A percentile compares a stretch with the other conserved stretches of the same genome.
phyloP scores from a whole-genome alignment of 2,113 vertebrate genomes.

The Malurus elegans region DNA sequence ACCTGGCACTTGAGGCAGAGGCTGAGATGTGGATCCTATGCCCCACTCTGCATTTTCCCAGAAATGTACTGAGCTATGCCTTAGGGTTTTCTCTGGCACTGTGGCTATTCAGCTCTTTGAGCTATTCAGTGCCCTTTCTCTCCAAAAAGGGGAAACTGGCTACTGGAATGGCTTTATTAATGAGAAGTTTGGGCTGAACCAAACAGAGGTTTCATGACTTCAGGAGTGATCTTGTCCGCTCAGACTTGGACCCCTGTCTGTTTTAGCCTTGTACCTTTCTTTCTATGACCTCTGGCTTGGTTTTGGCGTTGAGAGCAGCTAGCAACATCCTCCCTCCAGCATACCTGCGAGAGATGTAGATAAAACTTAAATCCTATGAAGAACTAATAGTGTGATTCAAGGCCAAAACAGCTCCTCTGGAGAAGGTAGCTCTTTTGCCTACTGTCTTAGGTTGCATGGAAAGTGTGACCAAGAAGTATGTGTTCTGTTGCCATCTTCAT shows the following conservation, averaged over 20 bases:
- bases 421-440: background rate
- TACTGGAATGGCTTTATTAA: background rate
- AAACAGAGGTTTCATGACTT: background rate
- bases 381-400: background rate
- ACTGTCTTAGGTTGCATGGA: no score
- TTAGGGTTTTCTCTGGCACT: background rate
- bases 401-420: background rate
- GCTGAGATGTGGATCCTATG: background rate
- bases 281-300: background rate
- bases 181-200: background rate
- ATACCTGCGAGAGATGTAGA: background rate
- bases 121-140: background rate
- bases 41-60: background rate
- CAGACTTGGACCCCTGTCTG: background rate
- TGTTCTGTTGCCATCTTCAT: no score
- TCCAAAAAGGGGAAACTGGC: background rate
- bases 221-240: background rate
- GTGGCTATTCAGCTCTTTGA: background rate
- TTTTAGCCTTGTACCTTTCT: background rate
- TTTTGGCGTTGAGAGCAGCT: background rate
- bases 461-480: no score
- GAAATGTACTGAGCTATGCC: background rate
- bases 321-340: background rate
- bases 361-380: background rate
- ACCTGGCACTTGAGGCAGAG: background rate